These are phyloP conservation scores for Lysandra bellargus DNA, from an alignment of 2,888 invertebrate genomes.

Conservation along the genomic window DNA sequence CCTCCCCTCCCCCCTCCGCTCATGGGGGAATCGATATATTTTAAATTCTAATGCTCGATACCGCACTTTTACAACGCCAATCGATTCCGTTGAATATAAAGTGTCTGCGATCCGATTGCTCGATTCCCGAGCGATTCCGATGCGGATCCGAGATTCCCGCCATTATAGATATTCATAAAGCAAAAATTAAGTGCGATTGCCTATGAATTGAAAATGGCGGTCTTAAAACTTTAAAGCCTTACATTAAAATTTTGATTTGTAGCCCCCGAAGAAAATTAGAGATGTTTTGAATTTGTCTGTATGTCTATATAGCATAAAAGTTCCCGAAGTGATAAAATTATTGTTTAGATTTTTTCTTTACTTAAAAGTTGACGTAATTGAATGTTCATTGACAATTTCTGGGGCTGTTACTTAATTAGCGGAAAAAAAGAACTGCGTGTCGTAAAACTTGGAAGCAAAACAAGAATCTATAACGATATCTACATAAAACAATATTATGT, in stretches of 20 bases:
- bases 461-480: no score
- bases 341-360: no score
- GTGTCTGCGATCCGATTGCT: slow-evolving; percentile 46
- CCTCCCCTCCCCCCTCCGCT: slow-evolving; percentile 42
- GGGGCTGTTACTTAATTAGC: no score
- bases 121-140: slow-evolving; percentile 40
- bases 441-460: no score
- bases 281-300: neutral
- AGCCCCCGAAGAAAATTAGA: no score
- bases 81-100: slow-evolving; percentile 70
- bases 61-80: slow-evolving; percentile 64
- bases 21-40: slow-evolving; percentile 73
- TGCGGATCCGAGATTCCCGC: slow-evolving; percentile 29
- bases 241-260: neutral
- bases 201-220: neutral
- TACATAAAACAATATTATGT: no score
- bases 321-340: no score
- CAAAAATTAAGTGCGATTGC: neutral
- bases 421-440: no score
- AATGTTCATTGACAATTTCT: no score
- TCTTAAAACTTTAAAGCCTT: neutral
- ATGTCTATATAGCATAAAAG: neutral
- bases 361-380: no score
- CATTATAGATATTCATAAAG: slow-evolving; percentile 31
- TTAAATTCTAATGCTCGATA: slow-evolving; percentile 73